Base-by-base conservation (phyloP, 2,888 invertebrate species). In the Tinea semifulvella region DNA sequence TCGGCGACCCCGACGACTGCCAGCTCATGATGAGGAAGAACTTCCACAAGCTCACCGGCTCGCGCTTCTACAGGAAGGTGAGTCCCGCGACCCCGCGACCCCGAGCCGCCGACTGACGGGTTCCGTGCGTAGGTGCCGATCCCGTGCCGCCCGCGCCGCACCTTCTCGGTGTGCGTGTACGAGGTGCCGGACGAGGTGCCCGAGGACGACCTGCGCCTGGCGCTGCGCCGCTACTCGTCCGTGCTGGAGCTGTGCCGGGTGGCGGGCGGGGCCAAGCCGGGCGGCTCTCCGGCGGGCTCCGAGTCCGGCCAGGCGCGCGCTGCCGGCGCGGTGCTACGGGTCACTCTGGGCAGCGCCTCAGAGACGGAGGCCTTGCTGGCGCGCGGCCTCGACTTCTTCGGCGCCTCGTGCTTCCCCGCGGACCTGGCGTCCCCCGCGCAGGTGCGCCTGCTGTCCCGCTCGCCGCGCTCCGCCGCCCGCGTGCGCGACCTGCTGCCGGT, bases 21-120 rank as follows among this genome's bases (percentile, higher is more conserved):
- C 91, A 91, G 71, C 88, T 90, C 65, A 91, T 92, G 52, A 92
- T 88, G 82, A 88, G 91, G 74, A 92, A 92, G 66, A 92, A 92
- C 19, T 93, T 93, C 75, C 92, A 92, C 71, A 90, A 89, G 70
- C 91, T 92, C 44, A 93, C 92, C 46, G 92, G 92, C 20, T 92
- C 92, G 42, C 84, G 92, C 56, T 88, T 92, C 64, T 92, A 93
- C 72, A 88, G 91, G 75, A 93, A 93, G 87, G 91, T 92, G 81
- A 70, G 65, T 62, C 8, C 8, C 25, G n/a, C n/a, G n/a, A n/a
- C n/a, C n/a, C n/a, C n/a, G n/a, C n/a, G n/a, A n/a, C n/a, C n/a
- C n/a, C n/a, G n/a, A n/a, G n/a, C n/a, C n/a, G n/a, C n/a, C n/a
- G n/a, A n/a, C n/a, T n/a, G n/a, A 57, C 36, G n/a, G n/a, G n/a